A percentile compares a stretch with the other conserved stretches of the same genome.
These are phyloP conservation scores for Lagenorhynchus albirostris DNA, from an alignment of 2,113 vertebrate species.

Conservation along the genomic window DNA sequence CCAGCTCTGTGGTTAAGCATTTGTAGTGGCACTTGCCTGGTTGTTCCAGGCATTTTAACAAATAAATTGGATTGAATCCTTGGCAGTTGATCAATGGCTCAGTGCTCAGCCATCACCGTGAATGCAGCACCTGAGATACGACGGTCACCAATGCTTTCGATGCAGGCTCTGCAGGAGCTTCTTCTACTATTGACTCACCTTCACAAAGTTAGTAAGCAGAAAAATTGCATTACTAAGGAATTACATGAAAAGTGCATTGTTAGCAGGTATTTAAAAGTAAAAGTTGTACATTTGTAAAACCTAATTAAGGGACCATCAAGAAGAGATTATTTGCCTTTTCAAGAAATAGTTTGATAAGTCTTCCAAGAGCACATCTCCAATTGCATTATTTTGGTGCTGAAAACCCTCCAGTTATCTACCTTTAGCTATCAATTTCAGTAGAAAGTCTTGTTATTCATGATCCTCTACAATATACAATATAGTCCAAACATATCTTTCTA, in stretches of 20 bases:
- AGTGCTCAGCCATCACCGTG: not conserved
- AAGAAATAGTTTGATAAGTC: not conserved
- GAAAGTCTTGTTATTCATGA: not conserved
- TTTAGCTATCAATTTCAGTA: not conserved
- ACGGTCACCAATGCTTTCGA: not conserved
- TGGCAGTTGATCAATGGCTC: slow-evolving; percentile 47
- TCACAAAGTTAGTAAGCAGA: not conserved
- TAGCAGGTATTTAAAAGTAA: not conserved
- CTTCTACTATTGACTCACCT: not conserved
- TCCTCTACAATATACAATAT: not conserved
- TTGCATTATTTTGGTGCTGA: not conserved
- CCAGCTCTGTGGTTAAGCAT: slow-evolving; percentile 48
- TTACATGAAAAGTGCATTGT: not conserved
- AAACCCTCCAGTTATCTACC: not conserved
- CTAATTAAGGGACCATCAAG: not conserved
- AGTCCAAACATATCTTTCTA: not conserved
- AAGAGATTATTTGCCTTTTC: not conserved
- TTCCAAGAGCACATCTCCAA: not conserved
- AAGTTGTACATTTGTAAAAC: not conserved
- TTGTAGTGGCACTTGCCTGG: slow-evolving; percentile 29
- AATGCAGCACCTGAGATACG: not conserved
- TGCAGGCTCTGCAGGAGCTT: not conserved
- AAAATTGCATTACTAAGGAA: not conserved
- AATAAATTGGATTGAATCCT: slow-evolving; percentile 49
- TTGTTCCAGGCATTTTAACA: slow-evolving; percentile 47